Conservation (phyloP, 2,797 vertebrate genomes). For the Knipowitschia caucasica region DNA sequence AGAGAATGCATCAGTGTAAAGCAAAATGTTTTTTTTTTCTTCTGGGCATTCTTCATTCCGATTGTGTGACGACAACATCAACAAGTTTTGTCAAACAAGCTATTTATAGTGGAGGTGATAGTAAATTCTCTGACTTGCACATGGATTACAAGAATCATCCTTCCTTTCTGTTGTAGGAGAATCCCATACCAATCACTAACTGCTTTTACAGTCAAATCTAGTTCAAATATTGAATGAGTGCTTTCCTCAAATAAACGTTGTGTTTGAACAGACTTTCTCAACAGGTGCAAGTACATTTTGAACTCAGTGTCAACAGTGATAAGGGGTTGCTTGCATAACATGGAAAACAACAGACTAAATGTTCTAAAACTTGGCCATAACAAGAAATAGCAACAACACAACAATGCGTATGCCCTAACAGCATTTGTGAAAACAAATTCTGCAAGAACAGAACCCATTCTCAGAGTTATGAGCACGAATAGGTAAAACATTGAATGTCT, state of each 20-base stretch:
- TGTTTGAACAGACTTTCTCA: conserved; percentile 38
- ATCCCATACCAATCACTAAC: conserved; percentile 12
- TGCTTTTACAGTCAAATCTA: conserved; percentile 19
- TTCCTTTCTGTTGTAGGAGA: neutral
- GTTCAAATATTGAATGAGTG: conserved; percentile 43
- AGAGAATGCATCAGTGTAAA: no score
- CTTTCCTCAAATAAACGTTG: conserved; percentile 22
- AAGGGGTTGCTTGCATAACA: conserved; percentile 18
- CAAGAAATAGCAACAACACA: no score
- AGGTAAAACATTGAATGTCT: no score
- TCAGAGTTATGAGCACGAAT: no score
- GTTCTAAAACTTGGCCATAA: neutral
- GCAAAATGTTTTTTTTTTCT: no score
- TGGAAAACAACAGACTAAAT: neutral
- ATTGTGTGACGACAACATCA: no score
- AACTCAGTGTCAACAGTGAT: conserved; percentile 16
- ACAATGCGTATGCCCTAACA: no score
- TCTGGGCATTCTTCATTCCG: no score
- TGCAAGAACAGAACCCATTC: no score
- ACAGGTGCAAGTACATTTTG: conserved; percentile 16
- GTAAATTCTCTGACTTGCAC: neutral
- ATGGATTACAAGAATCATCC: neutral
- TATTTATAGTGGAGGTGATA: neutral
- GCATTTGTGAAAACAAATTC: no score
- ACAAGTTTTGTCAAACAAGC: neutral